Base-by-base conservation (phyloP, 2,113 vertebrate genomes). In the Lasiurus cinereus region DNA sequence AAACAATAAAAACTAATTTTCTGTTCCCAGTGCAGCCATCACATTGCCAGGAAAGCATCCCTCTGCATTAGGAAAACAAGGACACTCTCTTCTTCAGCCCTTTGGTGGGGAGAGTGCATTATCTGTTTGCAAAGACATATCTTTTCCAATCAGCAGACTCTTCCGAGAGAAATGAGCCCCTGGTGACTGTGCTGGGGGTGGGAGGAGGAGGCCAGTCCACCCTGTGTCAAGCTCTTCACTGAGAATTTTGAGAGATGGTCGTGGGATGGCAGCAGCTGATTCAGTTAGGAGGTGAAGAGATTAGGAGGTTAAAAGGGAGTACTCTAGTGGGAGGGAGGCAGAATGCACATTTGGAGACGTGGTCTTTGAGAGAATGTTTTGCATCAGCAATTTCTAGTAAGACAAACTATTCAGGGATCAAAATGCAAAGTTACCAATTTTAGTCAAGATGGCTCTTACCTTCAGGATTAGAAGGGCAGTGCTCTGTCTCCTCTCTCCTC, bases 1-100 rank as follows among this genome's bases (percentile, higher is more conserved):
- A 97, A 97, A 96, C 94, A 96, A 96, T 96, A 96, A 97, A 97
- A 95, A 94, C 95, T 91, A 93, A 96, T 96, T 94, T 96, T 94
- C 94, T 94, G 76, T 95, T 97, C 96, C 96, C 94, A 92, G 83
- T 59, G 62, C 79, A 82, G 95, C 50, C 89, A 79, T 95, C 14
- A 0, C 21, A 11, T 54, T 64, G 84, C 93, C 93, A 62, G 83
- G 83, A 93, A 94, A 74, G 83, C 73, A 78, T 95, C 82, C 2
- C 52, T 96, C 54, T 88, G 84, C 62, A 88, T 69, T 83, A 82
- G 74, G 67, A 88, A 96, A 97, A 94, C 95, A 96, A 93, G 91
- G 83, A 21, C 70, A 12, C 0, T 0, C 4, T 62, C 39, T 54
- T 89, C 87, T 18, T 62, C 31, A 59, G 67, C 72, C 86, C 77